Percentiles rank a stretch among this genome's conserved stretches.
These are phyloP conservation scores for Panthera leo DNA, from an alignment of 2,113 vertebrate genomes.

Conservation along the genomic window DNA sequence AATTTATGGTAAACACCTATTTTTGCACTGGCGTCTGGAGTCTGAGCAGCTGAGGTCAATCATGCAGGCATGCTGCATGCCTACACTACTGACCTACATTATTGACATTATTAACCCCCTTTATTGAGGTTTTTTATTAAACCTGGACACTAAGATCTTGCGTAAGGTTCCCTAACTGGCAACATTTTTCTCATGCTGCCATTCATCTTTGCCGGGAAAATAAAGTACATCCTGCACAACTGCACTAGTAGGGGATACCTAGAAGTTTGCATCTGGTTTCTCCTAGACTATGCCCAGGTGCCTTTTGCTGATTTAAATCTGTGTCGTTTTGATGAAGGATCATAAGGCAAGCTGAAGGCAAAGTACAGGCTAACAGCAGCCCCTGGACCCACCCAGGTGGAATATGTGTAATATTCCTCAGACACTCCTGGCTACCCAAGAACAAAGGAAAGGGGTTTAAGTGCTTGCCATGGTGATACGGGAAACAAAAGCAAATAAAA, in stretches of 20 bases:
- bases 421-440: too few species aligned
- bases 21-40: neutral
- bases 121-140: neutral
- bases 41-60: neutral
- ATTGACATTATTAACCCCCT: too few species aligned
- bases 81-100: neutral
- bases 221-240: neutral
- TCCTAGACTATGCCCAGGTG: neutral
- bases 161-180: neutral
- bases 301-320: neutral
- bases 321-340: neutral
- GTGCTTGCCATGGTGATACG: too few species aligned
- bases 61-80: neutral
- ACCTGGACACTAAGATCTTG: neutral
- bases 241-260: neutral
- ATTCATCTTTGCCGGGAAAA: neutral
- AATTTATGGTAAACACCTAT: neutral
- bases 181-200: neutral
- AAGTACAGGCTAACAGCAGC: too few species aligned
- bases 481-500: too few species aligned
- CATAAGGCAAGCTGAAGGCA: too few species aligned
- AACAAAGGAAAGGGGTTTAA: too few species aligned
- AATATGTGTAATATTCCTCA: too few species aligned
- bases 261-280: neutral
- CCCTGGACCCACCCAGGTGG: too few species aligned